Conservation (phyloP, 2,113 vertebrate genomes). For the Synodontis membranacea region DNA sequence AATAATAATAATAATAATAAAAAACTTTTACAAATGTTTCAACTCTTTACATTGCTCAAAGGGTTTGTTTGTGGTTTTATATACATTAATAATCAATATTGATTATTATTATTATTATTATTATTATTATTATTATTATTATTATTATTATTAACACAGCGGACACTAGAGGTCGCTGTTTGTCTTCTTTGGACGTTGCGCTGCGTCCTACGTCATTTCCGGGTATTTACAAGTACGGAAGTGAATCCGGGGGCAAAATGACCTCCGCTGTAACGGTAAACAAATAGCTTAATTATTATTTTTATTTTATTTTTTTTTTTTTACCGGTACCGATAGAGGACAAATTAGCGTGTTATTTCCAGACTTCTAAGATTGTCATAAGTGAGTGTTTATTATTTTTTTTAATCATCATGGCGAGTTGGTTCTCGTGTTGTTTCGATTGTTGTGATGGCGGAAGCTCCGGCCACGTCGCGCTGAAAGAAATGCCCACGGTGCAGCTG, state of each 20-base stretch:
- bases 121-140: neutral
- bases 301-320: neutral
- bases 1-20: neutral
- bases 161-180: conserved; percentile 32
- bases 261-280: conserved; percentile 7
- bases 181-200: neutral
- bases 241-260: conserved; percentile 13
- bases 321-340: too few species aligned
- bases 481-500: conserved; percentile 93
- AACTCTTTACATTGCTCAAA: neutral
- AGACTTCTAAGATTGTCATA: neutral
- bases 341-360: neutral
- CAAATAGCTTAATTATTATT: neutral
- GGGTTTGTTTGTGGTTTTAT: neutral
- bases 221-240: conserved; percentile 5
- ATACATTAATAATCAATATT: neutral
- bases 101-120: neutral
- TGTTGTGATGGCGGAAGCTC: conserved; percentile 84
- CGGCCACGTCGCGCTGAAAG: conserved; percentile 91
- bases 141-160: neutral
- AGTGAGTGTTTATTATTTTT: neutral
- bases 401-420: conserved; percentile 76
- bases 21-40: neutral
- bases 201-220: conserved; percentile 28
- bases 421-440: conserved; percentile 83